Percentiles rank a stretch among this genome's conserved stretches.
These are phyloP conservation scores for Phataginus tricuspis DNA, from an alignment of 2,797 vertebrate genomes.

Conservation along the genomic window DNA sequence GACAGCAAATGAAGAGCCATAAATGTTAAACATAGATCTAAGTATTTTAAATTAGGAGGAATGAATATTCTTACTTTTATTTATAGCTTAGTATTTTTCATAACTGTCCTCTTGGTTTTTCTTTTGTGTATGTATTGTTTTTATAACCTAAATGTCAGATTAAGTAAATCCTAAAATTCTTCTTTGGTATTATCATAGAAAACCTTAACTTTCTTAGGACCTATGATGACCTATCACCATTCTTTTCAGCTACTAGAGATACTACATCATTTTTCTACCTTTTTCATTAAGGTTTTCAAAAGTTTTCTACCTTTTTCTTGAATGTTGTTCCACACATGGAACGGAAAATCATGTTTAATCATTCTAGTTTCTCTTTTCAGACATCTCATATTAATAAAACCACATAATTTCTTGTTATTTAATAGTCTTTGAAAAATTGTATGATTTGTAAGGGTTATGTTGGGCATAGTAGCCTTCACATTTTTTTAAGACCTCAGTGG, in stretches of 20 bases:
- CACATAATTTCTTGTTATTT: conserved; percentile 43
- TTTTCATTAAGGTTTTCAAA: background rate
- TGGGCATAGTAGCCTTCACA: conserved; percentile 1
- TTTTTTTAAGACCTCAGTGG: background rate
- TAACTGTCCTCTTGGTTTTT: conserved; percentile 23
- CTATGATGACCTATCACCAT: background rate
- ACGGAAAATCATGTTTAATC: conserved; percentile 45
- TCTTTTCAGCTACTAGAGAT: background rate
- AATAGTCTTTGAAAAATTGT: conserved; percentile 37
- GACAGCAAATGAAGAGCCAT: background rate
- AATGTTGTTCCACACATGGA: background rate
- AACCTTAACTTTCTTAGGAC: background rate
- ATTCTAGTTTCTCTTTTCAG: conserved; percentile 48
- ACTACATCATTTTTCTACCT: background rate
- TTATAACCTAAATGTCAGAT: background rate
- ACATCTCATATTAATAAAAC: conserved; percentile 42
- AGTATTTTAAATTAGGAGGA: conserved; percentile 37
- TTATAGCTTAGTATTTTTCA: conserved; percentile 30
- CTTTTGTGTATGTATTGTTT: conserved; percentile 12
- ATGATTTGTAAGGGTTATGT: conserved; percentile 34
- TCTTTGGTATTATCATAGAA: conserved; percentile 11
- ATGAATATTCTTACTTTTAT: conserved; percentile 10
- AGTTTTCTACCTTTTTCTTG: conserved; percentile 11
- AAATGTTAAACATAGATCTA: background rate
- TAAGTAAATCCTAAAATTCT: conserved; percentile 43